Percentiles rank a stretch among this genome's conserved stretches.
Conservation (phyloP, 1,140 invertebrate genomes). For the Nautilus pompilius region DNA sequence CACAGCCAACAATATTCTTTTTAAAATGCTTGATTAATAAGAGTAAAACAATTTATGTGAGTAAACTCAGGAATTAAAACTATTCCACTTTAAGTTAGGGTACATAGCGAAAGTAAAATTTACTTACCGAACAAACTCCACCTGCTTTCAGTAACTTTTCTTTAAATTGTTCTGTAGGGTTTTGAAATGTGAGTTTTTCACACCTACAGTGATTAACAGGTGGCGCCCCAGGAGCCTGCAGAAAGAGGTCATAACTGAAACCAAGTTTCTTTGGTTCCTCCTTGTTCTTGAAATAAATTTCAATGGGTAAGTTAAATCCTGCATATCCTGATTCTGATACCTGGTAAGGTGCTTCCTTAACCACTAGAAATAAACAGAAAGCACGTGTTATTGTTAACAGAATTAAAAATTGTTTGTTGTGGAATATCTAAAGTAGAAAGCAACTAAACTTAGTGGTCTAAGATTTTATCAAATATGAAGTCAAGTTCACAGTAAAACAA, state of each 20-base stretch:
- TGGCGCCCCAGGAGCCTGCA: conserved; percentile 69
- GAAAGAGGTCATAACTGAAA: conserved; percentile 81
- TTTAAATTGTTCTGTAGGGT: conserved; percentile 84
- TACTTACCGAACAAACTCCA: conserved; percentile 71
- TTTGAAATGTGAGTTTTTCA: conserved; percentile 78
- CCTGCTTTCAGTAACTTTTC: conserved; percentile 84
- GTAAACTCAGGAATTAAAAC: no score
- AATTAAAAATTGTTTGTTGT: no score
- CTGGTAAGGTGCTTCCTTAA: conserved; percentile 85
- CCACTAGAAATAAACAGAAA: conserved; percentile 37
- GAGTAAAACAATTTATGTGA: no score
- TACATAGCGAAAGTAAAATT: no score
- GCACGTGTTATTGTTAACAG: no score
- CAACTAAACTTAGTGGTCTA: no score
- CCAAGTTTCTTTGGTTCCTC: conserved; percentile 84
- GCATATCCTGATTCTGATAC: conserved; percentile 93
- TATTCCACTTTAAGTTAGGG: no score
- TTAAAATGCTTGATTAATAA: no score
- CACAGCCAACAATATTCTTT: no score
- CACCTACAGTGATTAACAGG: conserved; percentile 65
- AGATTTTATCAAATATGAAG: no score
- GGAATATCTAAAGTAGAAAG: no score
- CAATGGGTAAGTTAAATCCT: conserved; percentile 85
- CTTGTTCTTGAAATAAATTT: conserved; percentile 86
- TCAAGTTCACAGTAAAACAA: no score